phyloP scores from a whole-genome alignment of 1,140 invertebrate genomes.

The Melanaphis sacchari region DNA sequence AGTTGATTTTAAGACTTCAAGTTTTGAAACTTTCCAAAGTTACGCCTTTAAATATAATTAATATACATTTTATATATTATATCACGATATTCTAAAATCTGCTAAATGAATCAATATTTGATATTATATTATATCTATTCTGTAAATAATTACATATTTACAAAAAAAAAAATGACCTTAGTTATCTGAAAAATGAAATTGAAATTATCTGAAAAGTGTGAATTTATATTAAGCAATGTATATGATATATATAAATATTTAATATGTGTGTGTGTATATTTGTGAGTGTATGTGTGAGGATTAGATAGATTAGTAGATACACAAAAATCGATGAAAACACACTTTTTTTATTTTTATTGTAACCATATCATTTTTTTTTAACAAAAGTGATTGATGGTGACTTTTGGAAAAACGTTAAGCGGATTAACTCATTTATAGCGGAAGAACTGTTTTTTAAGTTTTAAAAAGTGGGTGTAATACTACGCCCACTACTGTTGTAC shows the following conservation, averaged over 20 bases:
- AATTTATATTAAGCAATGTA: not conserved
- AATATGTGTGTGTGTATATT: not conserved
- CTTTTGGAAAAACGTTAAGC: not conserved
- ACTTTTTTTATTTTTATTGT: not conserved
- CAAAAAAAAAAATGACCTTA: no score
- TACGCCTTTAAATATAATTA: no score
- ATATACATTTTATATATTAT: no score
- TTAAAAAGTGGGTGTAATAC: not conserved
- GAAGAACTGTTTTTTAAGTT: slow-evolving; percentile 6
- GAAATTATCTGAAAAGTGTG: not conserved
- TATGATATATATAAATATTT: not conserved
- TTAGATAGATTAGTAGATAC: not conserved
- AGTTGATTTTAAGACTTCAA: no score
- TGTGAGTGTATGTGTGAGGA: not conserved
- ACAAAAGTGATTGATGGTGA: slow-evolving; percentile 9
- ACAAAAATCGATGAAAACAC: not conserved
- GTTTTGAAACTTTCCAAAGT: no score
- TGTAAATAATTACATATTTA: not conserved
- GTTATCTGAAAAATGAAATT: not conserved
- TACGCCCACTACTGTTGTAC: not conserved
- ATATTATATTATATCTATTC: not conserved
- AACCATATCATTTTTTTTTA: not conserved
- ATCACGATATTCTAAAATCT: not conserved
- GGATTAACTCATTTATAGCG: not conserved
- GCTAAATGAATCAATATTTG: not conserved